phyloP scores from a whole-genome alignment of 2,797 vertebrate species.

The Strix occidentalis region DNA sequence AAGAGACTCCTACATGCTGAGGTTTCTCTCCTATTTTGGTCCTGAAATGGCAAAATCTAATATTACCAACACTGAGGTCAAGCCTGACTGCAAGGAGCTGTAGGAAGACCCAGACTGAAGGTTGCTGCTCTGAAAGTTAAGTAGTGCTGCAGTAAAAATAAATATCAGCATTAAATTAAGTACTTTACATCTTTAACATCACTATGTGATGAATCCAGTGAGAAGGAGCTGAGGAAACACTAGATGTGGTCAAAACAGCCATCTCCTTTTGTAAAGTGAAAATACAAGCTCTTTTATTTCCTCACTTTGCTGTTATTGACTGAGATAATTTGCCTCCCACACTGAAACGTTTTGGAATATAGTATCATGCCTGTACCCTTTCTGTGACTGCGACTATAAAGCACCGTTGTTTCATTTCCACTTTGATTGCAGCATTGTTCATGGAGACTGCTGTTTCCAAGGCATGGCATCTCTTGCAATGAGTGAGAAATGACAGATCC shows the following conservation, averaged over 20 bases:
- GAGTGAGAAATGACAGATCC: background rate
- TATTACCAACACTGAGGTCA: background rate
- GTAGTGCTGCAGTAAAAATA: background rate
- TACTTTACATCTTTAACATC: background rate
- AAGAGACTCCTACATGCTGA: background rate
- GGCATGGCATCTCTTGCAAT: background rate
- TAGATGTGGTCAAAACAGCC: background rate
- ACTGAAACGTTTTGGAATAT: background rate
- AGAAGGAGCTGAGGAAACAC: background rate
- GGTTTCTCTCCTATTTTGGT: background rate
- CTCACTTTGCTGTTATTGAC: constrained; percentile 46
- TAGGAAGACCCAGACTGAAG: background rate
- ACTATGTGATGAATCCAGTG: background rate
- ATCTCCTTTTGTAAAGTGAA: constrained; percentile 11
- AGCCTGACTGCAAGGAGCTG: background rate
- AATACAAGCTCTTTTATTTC: constrained; percentile 24
- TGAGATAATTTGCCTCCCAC: constrained; percentile 42
- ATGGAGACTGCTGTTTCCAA: background rate
- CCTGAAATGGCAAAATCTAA: background rate
- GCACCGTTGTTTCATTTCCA: background rate
- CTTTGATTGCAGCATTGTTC: background rate
- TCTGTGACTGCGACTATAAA: background rate
- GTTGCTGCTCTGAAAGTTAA: background rate
- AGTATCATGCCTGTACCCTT: background rate
- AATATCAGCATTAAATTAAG: background rate